Conservation (phyloP, 2,888 invertebrate species). For the Phengaris arion region DNA sequence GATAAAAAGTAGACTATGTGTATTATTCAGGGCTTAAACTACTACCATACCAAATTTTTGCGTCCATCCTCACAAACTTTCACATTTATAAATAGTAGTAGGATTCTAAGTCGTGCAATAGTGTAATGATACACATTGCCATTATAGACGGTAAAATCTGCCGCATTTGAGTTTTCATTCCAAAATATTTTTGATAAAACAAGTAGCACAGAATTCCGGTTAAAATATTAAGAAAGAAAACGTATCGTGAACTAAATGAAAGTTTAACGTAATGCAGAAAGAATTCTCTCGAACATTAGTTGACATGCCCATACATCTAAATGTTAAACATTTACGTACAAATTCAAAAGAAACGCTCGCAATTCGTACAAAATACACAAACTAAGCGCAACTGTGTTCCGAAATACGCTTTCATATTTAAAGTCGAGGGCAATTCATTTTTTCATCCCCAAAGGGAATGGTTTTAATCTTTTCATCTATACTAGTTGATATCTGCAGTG, state of each 20-base stretch:
- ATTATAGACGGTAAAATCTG: too few relatives aligned
- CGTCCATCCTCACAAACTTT: too few relatives aligned
- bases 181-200: too few relatives aligned
- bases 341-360: slow-evolving; percentile 24
- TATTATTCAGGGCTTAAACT: too few relatives aligned
- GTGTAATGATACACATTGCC: too few relatives aligned
- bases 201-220: too few relatives aligned
- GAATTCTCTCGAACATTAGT: slow-evolving; percentile 7
- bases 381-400: slow-evolving; percentile 15
- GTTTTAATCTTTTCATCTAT: slow-evolving; percentile 12
- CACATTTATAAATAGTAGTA: too few relatives aligned
- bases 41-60: too few relatives aligned
- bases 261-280: neutral
- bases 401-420: slow-evolving; percentile 24
- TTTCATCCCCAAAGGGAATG: slow-evolving; percentile 10
- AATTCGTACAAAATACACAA: slow-evolving; percentile 24
- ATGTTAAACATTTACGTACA: slow-evolving; percentile 22
- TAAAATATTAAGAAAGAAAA: too few relatives aligned
- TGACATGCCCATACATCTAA: slow-evolving; percentile 17
- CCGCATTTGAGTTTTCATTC: too few relatives aligned
- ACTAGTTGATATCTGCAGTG: slow-evolving; percentile 17
- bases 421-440: slow-evolving; percentile 26
- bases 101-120: too few relatives aligned
- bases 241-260: neutral
- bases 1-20: too few relatives aligned